phyloP scores from a whole-genome alignment of 2,113 vertebrate species.

The Pionites leucogaster region DNA sequence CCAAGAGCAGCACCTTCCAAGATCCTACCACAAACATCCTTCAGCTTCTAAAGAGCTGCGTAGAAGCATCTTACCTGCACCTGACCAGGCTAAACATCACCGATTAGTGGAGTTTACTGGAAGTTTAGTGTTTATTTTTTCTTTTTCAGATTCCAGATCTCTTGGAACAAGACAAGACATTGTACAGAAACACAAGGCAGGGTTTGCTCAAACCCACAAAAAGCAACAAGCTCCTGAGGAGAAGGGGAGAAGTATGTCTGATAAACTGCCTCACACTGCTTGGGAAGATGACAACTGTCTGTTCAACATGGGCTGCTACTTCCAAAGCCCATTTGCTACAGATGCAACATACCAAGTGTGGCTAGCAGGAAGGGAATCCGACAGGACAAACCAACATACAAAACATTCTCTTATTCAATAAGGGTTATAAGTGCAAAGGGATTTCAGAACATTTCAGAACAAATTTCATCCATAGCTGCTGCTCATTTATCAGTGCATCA shows the following conservation, averaged over 20 bases:
- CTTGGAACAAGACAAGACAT: conserved; percentile 45
- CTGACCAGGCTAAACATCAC: neutral
- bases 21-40: neutral
- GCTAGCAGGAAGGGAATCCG: conserved; percentile 38
- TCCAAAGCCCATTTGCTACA: conserved; percentile 22
- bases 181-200: conserved; percentile 51
- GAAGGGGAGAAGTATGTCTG: neutral
- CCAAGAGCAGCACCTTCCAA: neutral
- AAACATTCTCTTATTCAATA: conserved; percentile 61
- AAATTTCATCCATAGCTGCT: conserved; percentile 64
- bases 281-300: neutral
- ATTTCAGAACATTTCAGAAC: conserved; percentile 70
- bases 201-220: conserved; percentile 50
- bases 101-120: neutral
- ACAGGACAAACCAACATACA: conserved; percentile 61
- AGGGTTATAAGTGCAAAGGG: conserved; percentile 57
- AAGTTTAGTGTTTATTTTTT: neutral
- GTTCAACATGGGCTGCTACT: conserved; percentile 28
- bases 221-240: conserved; percentile 16
- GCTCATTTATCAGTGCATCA: conserved; percentile 66
- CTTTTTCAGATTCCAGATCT: neutral
- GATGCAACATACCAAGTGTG: conserved; percentile 18
- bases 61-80: neutral
- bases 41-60: neutral
- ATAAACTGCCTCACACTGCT: conserved; percentile 34